phyloP scores from a whole-genome alignment of 92 coral and sea anemone genomes.

The Phymanthus crucifer region DNA sequence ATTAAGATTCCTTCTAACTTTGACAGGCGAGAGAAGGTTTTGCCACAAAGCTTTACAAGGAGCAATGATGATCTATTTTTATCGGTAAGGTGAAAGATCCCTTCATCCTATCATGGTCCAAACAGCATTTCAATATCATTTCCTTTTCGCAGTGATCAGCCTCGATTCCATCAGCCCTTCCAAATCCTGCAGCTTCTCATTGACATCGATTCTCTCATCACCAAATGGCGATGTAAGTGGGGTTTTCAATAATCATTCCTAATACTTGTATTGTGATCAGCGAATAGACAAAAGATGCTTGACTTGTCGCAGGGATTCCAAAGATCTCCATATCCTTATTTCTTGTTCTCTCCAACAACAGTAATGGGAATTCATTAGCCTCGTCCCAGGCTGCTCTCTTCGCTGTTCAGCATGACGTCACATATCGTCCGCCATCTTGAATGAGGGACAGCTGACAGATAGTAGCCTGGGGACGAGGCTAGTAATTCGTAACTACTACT shows the following conservation, averaged over 20 bases:
- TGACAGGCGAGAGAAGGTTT: slow-evolving; percentile 81
- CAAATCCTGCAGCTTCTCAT: slow-evolving; percentile 87
- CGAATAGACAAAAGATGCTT: too few relatives aligned
- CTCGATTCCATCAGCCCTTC: slow-evolving; percentile 89
- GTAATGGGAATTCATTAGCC: too few relatives aligned
- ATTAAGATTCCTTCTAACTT: background rate
- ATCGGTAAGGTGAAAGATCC: slow-evolving; percentile 57
- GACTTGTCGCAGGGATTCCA: too few relatives aligned
- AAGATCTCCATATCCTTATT: too few relatives aligned
- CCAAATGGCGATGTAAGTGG: slow-evolving; percentile 96
- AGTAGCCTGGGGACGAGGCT: too few relatives aligned
- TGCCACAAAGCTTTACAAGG: slow-evolving; percentile 94
- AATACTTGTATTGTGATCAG: background rate
- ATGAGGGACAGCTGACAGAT: too few relatives aligned
- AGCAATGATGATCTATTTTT: slow-evolving; percentile 87
- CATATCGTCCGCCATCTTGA: too few relatives aligned
- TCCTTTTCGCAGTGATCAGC: slow-evolving; percentile 76
- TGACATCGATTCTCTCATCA: slow-evolving; percentile 92
- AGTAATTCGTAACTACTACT: too few relatives aligned
- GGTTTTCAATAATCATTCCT: background rate
- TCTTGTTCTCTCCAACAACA: too few relatives aligned
- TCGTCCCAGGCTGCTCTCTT: too few relatives aligned
- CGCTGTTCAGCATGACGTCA: too few relatives aligned
- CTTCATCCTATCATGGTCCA: background rate
- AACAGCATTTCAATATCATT: background rate